Evolutionary conservation across 2,888 invertebrate genomes (phyloP), one percentile per base, ranked within the genome.

Genomic region (Drosophila peninsularis): DNA sequence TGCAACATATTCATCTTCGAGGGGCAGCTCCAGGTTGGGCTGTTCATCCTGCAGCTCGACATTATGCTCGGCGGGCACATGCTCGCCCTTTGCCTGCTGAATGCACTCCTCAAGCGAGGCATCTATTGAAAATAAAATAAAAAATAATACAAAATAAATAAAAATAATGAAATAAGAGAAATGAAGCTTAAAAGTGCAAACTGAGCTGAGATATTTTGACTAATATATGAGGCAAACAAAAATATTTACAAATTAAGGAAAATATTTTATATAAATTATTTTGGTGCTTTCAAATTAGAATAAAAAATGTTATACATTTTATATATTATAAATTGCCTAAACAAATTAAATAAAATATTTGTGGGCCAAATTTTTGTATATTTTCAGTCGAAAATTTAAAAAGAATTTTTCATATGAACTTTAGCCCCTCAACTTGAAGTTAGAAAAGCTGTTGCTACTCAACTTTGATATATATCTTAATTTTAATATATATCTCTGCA

Each of bases 51-150:
- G 88, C 63, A 92, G 88, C 81, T 92, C 92, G 74, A 92, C 89
- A 76, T 91, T 82, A 73, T 91, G 90, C 79, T 92, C 94, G 80
- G 93, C 93, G 55, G 91, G 91, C 67, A 90, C 88, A 78, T 91
- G 91, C 66, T 91, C 91, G 70, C 90, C 91, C 79, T 91, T 91
- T 49, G 93, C 94, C 93, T 94, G 94, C 92, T 94, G 93, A 89
- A 94, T 94, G 92, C 94, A 94, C 79, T 94, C 93, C 91, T 95
- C 95, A 93, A 94, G 93, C 91, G 94, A 94, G 91, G 94, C 94
- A 93, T 95, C 95, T 90, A 82, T 70, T 66, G n/a, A 41, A 44
- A 19, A 50, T 14, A 49, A 49, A 11, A 53, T 13, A 49, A 13
- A 30, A 41, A 57, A 32, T 17, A 55, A 67, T 9, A 11, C 47